Evolutionary conservation across 1,140 invertebrate species (phyloP), one percentile per base, ranked within the genome.

Genomic region (Choristoneura fumiferana): DNA sequence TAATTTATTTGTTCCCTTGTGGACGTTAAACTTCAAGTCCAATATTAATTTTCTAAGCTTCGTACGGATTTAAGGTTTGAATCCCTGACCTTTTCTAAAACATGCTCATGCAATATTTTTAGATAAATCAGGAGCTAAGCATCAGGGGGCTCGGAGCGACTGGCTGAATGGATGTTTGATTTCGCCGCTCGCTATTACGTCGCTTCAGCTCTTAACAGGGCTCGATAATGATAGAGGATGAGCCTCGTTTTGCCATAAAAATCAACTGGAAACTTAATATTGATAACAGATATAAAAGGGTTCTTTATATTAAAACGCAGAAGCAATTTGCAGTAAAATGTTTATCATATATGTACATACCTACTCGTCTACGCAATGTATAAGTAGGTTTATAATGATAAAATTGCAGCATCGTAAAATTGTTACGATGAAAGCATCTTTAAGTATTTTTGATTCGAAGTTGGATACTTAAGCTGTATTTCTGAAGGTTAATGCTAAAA

Each of bases 381-480:
- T 15, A 29, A 17, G 39, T 15, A 5, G 43, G 43, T 49, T 49
- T 40, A 60, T 61, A 34, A 65, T 58, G 63, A 67, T 74, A 71
- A 71, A 71, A 74, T 63, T 69, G 66, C 66, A 69, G 57, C 39
- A 61, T 62, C 65, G 67, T 71, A 74, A 71, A 74, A 69, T 35
- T 64, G 56, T 64, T 65, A 67, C 63, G 55, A 63, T 55, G 43
- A 35, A 35, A 60, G 59, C 56, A 58, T 69, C 62, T 71, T 55
- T 62, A 72, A 60, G 56, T 64, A 67, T 69, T 71, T 67, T 69
- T 67, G 73, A 73, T 67, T 76, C 62, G 57, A 59, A 45, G 56
- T 61, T 40, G 56, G 55, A 33, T 49, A 37, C 35, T 64, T 57
- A 62, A 66, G 64, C 60, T 66, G 55, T 66, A 69, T 61, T 61